These are phyloP conservation scores for Aphodius sticticus DNA, from an alignment of 2,888 invertebrate species.

Conservation along the genomic window DNA sequence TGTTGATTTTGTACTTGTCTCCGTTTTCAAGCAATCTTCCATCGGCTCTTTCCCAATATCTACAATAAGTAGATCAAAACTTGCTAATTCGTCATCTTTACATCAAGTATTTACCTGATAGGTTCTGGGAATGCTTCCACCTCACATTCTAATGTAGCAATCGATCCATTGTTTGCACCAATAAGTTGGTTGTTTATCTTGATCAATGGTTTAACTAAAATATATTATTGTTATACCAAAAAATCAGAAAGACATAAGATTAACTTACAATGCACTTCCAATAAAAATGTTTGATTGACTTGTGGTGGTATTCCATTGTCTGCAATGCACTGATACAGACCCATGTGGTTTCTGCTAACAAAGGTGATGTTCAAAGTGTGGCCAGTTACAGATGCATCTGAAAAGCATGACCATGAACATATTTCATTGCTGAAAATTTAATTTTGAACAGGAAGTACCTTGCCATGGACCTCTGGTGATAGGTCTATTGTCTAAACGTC, in stretches of 20 bases:
- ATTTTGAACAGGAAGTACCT: conserved; percentile 57
- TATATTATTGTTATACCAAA: conserved; percentile 10
- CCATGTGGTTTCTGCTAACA: conserved; percentile 78
- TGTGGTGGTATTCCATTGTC: conserved; percentile 88
- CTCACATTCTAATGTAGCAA: conserved; percentile 80
- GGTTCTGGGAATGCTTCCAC: conserved; percentile 90
- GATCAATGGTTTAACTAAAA: conserved; percentile 82
- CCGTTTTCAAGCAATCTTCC: conserved; percentile 75
- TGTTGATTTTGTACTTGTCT: conserved; percentile 70
- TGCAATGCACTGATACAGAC: conserved; percentile 79
- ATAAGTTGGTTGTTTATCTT: conserved; percentile 79
- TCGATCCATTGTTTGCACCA: conserved; percentile 73
- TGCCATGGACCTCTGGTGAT: conserved; percentile 72
- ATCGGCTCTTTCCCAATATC: conserved; percentile 85
- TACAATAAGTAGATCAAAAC: conserved; percentile 54
- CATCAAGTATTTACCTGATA: conserved; percentile 61
- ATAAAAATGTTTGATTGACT: conserved; percentile 78
- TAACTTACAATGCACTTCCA: conserved; percentile 91
- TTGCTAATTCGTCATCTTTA: conserved; percentile 18
- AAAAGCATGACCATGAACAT: conserved; percentile 38
- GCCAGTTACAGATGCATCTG: conserved; percentile 78
- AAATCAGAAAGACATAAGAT: background rate
- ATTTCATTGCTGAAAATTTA: conserved; percentile 5
- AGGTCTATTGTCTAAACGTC: conserved; percentile 68
- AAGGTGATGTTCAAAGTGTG: conserved; percentile 80